Base-by-base conservation (phyloP, 2,888 invertebrate species). In the Lypha dubia region DNA sequence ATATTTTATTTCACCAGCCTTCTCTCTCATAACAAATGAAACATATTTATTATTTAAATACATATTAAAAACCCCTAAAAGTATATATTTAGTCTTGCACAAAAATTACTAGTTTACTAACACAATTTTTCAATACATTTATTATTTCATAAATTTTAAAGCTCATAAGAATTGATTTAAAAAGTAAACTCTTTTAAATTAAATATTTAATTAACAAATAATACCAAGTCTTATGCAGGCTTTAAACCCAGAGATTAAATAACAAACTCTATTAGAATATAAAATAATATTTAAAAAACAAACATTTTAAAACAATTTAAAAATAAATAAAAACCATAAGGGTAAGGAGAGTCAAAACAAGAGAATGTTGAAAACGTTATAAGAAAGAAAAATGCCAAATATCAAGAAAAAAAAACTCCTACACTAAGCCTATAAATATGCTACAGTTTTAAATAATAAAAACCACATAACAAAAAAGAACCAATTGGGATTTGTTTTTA, bases 311-410 rank as follows among this genome's bases (percentile, higher is more conserved):
- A 15, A 28, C 5, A 71, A 9, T 28, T 20, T 35, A 28, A 51
- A 51, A 1, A 11, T 20, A 62, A 28, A 63, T 24, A 28, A 17
- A 76, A 58, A 41, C 17, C 24, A 49, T 20, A n/a, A 41, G 28
- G 49, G 38, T 60, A 49, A 68, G 22, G 17, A 41, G 51, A 58
- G 28, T 60, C 28, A 58, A 77, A 77, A 68, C 24, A n/a, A n/a
- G n/a, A n/a, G n/a, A n/a, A n/a, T n/a, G n/a, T n/a, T n/a, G n/a
- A n/a, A n/a, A n/a, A n/a, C n/a, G n/a, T n/a, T n/a, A n/a, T n/a
- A n/a, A n/a, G n/a, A n/a, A n/a, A 15, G 13, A 20, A 68, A 13
- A 24, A 22, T 67, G 3, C 56, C 32, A 41, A 17, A 62, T 20
- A 22, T 41, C 15, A 17, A n/a, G 11, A 7, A 24, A 51, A 62